These are phyloP conservation scores for Etheostoma cragini DNA, from an alignment of 2,113 vertebrate species.

Conservation along the genomic window DNA sequence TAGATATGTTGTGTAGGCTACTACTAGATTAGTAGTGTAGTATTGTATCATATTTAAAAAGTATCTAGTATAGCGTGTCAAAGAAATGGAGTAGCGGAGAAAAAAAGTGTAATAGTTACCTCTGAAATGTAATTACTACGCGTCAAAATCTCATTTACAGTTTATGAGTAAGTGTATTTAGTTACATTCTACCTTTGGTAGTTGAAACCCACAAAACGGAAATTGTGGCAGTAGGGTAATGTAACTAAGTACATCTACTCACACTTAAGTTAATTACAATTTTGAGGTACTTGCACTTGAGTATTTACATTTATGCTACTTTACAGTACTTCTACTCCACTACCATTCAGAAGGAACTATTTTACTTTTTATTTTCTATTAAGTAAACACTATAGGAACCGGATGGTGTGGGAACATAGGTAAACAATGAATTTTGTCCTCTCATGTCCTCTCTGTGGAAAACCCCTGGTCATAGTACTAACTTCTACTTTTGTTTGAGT, in stretches of 20 bases:
- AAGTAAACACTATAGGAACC: not conserved
- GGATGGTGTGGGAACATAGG: not conserved
- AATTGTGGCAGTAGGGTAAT: not conserved
- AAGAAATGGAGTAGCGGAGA: too few species aligned
- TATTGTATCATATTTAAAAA: too few species aligned
- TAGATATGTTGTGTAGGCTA: too few species aligned
- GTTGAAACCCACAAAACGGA: not conserved
- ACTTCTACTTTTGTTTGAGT: not conserved
- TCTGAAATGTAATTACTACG: not conserved
- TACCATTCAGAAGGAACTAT: not conserved
- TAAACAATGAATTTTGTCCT: slow-evolving; percentile 3
- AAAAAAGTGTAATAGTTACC: not conserved
- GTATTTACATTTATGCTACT: not conserved
- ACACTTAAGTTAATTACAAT: not conserved
- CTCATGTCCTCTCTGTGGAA: slow-evolving; percentile 28
- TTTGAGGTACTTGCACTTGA: not conserved
- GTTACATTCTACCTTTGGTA: not conserved
- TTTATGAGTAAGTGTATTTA: not conserved
- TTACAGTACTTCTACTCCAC: not conserved
- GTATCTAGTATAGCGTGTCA: too few species aligned
- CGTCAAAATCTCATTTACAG: not conserved
- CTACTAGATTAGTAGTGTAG: too few species aligned
- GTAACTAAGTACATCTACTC: not conserved
- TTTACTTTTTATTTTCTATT: not conserved
- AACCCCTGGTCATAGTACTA: not conserved